Conservation (phyloP, 2,888 invertebrate species). For the Cryptocephalus moraei region DNA sequence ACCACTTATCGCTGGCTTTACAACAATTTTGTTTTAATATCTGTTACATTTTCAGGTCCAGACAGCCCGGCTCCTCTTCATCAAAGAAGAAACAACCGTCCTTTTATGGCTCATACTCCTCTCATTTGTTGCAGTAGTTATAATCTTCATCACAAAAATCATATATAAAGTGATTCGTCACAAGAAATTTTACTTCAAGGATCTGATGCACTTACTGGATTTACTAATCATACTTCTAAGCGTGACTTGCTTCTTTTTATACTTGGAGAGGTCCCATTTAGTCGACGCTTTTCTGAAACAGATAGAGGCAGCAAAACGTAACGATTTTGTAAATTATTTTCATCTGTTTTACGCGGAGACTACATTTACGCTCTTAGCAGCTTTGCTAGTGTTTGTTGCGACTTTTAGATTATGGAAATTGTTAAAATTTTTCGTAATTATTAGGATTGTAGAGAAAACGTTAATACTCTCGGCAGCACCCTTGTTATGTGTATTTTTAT, state of each 20-base stretch:
- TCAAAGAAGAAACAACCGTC: constrained; percentile 12
- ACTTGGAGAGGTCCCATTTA: constrained; percentile 10
- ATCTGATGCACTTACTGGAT: constrained; percentile 22
- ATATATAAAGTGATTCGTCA: constrained; percentile 12
- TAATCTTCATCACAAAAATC: constrained; percentile 13
- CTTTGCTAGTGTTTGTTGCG: constrained; percentile 22
- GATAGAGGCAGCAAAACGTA: constrained; percentile 19
- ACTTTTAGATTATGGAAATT: constrained; percentile 28
- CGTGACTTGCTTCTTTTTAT: constrained; percentile 15
- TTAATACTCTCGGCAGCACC: constrained; percentile 14
- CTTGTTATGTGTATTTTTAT: constrained; percentile 16
- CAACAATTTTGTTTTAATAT: too few relatives aligned
- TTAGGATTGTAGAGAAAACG: constrained; percentile 25
- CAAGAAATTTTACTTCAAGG: constrained; percentile 12
- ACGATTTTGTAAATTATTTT: constrained; percentile 26
- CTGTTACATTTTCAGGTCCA: constrained; percentile 17
- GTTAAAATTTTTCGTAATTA: constrained; percentile 22
- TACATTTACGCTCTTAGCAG: constrained; percentile 17
- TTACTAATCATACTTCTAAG: constrained; percentile 20
- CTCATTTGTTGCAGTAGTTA: constrained; percentile 18
- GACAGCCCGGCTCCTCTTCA: constrained; percentile 21
- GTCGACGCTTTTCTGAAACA: constrained; percentile 14
- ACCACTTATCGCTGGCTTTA: too few relatives aligned
- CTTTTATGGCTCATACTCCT: constrained; percentile 12
- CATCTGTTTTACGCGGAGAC: constrained; percentile 20